Percentiles rank a stretch among this genome's conserved stretches.
phyloP scores from a whole-genome alignment of 2,797 vertebrate genomes.

The Rhynchotus rufescens region DNA sequence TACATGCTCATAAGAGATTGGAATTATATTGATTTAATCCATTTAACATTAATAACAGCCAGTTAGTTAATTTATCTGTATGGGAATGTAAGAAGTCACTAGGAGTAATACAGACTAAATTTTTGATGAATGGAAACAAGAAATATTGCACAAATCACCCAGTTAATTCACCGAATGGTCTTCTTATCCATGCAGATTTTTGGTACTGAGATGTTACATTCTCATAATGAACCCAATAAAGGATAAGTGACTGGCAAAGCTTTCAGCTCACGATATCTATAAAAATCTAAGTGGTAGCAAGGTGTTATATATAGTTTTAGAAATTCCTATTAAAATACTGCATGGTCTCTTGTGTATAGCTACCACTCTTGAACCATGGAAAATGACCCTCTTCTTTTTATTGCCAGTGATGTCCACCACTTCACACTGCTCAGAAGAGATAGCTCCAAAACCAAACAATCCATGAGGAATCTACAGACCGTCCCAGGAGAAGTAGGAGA shows the following conservation, averaged over 20 bases:
- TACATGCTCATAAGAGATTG: slow-evolving; percentile 18
- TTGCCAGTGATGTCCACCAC: neutral
- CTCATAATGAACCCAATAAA: slow-evolving; percentile 76
- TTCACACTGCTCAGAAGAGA: neutral
- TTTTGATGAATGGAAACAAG: slow-evolving; percentile 69
- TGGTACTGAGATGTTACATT: slow-evolving; percentile 60
- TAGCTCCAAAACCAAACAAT: neutral
- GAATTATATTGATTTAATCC: slow-evolving; percentile 47
- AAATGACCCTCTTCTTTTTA: neutral
- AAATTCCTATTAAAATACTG: slow-evolving; percentile 62
- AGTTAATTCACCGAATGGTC: slow-evolving; percentile 71
- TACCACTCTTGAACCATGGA: slow-evolving; percentile 25
- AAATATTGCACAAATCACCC: slow-evolving; percentile 62
- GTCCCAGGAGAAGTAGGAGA: neutral
- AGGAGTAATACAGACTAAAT: slow-evolving; percentile 47
- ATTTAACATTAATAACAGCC: slow-evolving; percentile 56
- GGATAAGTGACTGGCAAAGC: slow-evolving; percentile 64
- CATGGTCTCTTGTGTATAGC: slow-evolving; percentile 17
- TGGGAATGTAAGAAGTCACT: slow-evolving; percentile 60
- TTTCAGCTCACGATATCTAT: slow-evolving; percentile 66
- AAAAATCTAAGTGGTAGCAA: slow-evolving; percentile 71
- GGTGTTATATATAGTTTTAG: slow-evolving; percentile 70
- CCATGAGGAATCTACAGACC: neutral
- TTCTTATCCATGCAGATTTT: slow-evolving; percentile 64
- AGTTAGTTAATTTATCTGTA: slow-evolving; percentile 66